Percentiles rank a stretch among this genome's conserved stretches.
Evolutionary conservation across 2,888 invertebrate species (phyloP).

Genomic region (Elgonia sp.): DNA sequence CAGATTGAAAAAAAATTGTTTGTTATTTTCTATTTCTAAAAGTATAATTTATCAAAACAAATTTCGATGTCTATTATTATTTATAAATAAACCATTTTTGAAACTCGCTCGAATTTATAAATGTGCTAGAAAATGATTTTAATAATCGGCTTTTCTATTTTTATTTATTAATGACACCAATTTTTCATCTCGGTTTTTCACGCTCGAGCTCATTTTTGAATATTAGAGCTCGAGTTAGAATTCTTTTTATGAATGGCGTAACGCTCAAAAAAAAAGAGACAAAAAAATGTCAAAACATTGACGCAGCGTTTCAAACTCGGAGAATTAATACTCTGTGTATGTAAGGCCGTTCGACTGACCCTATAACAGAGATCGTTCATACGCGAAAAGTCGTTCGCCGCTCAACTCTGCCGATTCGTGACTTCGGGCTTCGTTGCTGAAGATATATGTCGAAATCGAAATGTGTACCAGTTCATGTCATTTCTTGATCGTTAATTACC

Average conservation of each 20-base stretch:
- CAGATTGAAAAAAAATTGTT: no score
- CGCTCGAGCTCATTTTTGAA: background rate
- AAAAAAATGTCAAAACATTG: conserved; percentile 61
- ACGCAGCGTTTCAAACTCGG: conserved; percentile 45
- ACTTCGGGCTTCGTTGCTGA: conserved; percentile 32
- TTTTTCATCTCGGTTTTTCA: conserved; percentile 8
- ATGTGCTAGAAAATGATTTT: no score
- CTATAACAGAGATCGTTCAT: conserved; percentile 56
- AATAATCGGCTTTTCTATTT: conserved; percentile 1
- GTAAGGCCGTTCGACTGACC: conserved; percentile 58
- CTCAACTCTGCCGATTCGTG: conserved; percentile 31
- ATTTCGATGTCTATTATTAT: no score
- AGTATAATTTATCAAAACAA: no score
- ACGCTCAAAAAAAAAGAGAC: conserved; percentile 36
- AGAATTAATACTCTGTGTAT: conserved; percentile 41
- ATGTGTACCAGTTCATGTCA: background rate
- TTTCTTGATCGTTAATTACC: conserved; percentile 6
- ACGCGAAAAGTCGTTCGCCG: conserved; percentile 54
- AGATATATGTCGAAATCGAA: conserved; percentile 38
- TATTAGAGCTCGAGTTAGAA: background rate
- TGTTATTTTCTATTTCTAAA: no score
- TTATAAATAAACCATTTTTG: no score
- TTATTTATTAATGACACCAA: conserved; percentile 9
- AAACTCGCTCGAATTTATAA: no score
- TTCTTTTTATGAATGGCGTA: conserved; percentile 51